Evolutionary conservation across 53 echinoderm and acorn worm species (phyloP).

Genomic region (Temnopleurus reevesii): DNA sequence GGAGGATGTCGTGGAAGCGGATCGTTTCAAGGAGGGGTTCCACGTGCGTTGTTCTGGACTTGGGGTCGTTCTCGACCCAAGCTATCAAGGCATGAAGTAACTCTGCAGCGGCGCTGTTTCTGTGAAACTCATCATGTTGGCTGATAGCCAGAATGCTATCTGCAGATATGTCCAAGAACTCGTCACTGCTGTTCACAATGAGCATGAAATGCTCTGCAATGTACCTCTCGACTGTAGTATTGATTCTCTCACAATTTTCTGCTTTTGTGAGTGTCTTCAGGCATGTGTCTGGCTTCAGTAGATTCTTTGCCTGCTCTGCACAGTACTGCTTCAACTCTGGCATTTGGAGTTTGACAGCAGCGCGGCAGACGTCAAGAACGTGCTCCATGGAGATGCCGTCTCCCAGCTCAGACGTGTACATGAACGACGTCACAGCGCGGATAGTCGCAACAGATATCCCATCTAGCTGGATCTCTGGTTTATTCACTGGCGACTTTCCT

Average conservation of each 20-base stretch:
- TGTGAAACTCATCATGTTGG: conserved; percentile 26
- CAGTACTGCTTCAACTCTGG: conserved; percentile 48
- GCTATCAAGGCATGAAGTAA: conserved; percentile 40
- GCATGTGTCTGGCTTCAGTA: conserved; percentile 22
- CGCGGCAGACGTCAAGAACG: conserved; percentile 14
- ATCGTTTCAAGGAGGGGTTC: conserved; percentile 10
- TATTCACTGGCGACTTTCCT: conserved; percentile 42
- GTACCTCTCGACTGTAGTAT: conserved; percentile 2
- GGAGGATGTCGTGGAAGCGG: conserved; percentile 53
- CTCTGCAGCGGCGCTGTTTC: conserved; percentile 3
- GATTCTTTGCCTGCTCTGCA: neutral
- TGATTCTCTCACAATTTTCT: neutral
- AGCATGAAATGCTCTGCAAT: conserved; percentile 45
- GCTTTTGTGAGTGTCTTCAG: neutral
- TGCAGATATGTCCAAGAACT: neutral
- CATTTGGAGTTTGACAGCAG: conserved; percentile 42
- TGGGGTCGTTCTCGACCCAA: conserved; percentile 6
- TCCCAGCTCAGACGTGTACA: conserved; percentile 49
- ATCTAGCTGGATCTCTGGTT: conserved; percentile 43
- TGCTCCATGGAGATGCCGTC: conserved; percentile 2
- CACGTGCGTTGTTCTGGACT: neutral
- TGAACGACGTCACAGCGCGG: conserved; percentile 38
- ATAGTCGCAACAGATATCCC: conserved; percentile 29
- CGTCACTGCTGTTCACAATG: neutral
- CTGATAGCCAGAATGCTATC: conserved; percentile 14